phyloP scores from a whole-genome alignment of 2,797 vertebrate genomes.

The Hippocampus kuda region DNA sequence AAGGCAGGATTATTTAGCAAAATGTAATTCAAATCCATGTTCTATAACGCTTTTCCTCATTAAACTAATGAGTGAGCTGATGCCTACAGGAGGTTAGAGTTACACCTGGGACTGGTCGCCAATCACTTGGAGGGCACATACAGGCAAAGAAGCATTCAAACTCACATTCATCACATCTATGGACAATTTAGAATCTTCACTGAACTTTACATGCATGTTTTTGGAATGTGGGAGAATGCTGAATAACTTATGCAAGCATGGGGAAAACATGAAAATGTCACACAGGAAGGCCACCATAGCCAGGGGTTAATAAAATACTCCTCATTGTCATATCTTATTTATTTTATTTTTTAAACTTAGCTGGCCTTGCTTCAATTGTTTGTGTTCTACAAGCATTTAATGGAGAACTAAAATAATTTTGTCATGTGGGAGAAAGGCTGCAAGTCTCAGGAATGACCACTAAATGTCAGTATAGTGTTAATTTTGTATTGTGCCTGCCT shows the following conservation, averaged over 20 bases:
- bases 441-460: slow-evolving; percentile 20
- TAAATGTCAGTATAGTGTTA: slow-evolving; percentile 53
- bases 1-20: neutral
- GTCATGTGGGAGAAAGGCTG: neutral
- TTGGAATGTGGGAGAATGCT: neutral
- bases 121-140: neutral
- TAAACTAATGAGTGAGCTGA: neutral
- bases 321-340: neutral
- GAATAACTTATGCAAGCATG: neutral
- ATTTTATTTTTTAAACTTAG: neutral
- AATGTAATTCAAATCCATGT: neutral
- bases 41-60: neutral
- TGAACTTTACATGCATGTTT: neutral
- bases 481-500: neutral
- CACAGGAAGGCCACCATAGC: neutral
- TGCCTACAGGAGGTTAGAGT: neutral
- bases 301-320: no score
- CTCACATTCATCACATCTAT: neutral
- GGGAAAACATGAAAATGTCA: neutral
- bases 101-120: neutral
- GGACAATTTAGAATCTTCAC: neutral
- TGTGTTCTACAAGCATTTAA: neutral
- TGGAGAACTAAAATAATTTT: neutral
- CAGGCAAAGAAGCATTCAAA: neutral
- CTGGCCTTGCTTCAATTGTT: neutral